Evolutionary conservation across 2,113 vertebrate species (phyloP), one percentile per base, ranked within the genome.

Genomic region (Leucosticte australis): DNA sequence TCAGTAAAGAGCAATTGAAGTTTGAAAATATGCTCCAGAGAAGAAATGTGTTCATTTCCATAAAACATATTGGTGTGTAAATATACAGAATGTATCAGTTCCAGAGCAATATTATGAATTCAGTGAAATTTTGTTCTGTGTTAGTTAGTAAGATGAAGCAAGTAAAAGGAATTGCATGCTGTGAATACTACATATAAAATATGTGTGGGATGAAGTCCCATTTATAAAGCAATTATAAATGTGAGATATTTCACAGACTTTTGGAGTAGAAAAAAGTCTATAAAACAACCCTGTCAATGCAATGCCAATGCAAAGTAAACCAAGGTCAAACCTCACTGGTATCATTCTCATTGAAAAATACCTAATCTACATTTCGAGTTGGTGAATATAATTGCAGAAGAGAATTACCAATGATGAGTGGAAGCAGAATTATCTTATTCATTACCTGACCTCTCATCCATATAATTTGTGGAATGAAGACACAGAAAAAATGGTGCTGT

Each of bases 51-150:
- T 96, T 96, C 93, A 96, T 96, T 97, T 96, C 95, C 94, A 96
- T 96, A 96, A 97, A 96, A 90, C 95, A 96, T 96, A 95, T 96
- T 96, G 93, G 92, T 95, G 94, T 95, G 94, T 96, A 96, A 96
- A 96, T 95, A 95, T 87, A 96, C 94, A 95, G 90, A 75, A 94
- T 94, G 86, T 94, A 95, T 89, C 73, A 23, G 80, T 95, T 95
- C 92, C 93, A 87, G 83, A 96, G 86, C 76, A 92, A 69, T 95
- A 94, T 92, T 96, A 92, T 75, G 74, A 95, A 97, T 96, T 97
- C 95, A 90, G 95, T 89, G 95, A 90, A 95, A 92, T 94, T 96
- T 92, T 95, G 53, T 89, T 96, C 92, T 26, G 8, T 62, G 63
- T 91, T 93, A 86, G 86, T 90, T 96, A 92, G 88, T 39, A 92